phyloP scores from a whole-genome alignment of 2,888 invertebrate genomes.

The Parnassius apollo region DNA sequence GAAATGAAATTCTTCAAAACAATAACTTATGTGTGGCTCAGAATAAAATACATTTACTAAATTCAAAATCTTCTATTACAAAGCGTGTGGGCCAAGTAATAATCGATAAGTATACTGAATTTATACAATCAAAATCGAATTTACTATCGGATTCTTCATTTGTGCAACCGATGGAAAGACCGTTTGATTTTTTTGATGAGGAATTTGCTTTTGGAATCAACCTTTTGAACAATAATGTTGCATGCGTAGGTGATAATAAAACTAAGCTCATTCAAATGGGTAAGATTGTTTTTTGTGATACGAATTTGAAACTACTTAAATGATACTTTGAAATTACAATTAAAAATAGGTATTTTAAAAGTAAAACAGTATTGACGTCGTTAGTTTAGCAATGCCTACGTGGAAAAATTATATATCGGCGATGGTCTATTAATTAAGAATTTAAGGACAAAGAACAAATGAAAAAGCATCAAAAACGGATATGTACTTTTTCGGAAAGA shows the following conservation, averaged over 20 bases:
- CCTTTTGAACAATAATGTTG: slow-evolving; percentile 70
- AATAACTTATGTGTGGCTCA: slow-evolving; percentile 39
- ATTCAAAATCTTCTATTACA: slow-evolving; percentile 50
- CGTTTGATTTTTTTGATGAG: slow-evolving; percentile 71
- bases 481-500: too few species aligned
- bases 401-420: too few species aligned
- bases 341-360: too few species aligned
- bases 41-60: slow-evolving; percentile 28
- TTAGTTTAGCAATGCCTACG: too few species aligned
- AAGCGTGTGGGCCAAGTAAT: slow-evolving; percentile 54
- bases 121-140: slow-evolving; percentile 61
- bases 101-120: slow-evolving; percentile 58
- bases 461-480: too few species aligned
- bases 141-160: slow-evolving; percentile 48
- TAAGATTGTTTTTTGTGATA: slow-evolving; percentile 31
- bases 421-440: too few species aligned
- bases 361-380: too few species aligned
- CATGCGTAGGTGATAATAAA: slow-evolving; percentile 69
- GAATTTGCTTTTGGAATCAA: slow-evolving; percentile 72
- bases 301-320: neutral
- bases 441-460: too few species aligned
- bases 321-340: too few species aligned
- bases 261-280: slow-evolving; percentile 72
- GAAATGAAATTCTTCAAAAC: slow-evolving; percentile 43
- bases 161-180: slow-evolving; percentile 53